Evolutionary conservation across 1,140 invertebrate species (phyloP).

Genomic region (Aphis gossypii): DNA sequence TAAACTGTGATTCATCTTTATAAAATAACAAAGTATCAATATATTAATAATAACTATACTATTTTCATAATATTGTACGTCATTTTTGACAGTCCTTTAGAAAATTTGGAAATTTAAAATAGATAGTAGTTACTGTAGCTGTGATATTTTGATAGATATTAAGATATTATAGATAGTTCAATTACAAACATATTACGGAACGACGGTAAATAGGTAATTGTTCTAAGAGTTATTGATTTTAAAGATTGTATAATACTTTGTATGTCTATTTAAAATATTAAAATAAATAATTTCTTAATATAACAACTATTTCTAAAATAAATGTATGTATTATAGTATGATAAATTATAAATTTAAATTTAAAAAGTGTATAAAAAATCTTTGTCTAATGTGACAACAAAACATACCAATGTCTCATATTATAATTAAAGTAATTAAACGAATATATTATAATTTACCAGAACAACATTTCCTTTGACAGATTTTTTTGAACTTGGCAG

Average conservation of each 20-base stretch:
- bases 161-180: too few relatives aligned
- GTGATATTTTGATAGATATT: neutral
- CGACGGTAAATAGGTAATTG: too few relatives aligned
- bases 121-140: neutral
- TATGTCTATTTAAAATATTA: neutral
- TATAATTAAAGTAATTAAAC: neutral
- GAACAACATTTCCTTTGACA: slow-evolving; percentile 71
- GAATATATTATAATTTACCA: slow-evolving; percentile 66
- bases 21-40: neutral
- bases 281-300: neutral
- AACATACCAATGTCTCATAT: neutral
- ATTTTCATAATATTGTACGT: neutral
- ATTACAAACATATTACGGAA: too few relatives aligned
- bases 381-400: too few relatives aligned
- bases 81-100: neutral
- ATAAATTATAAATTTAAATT: neutral
- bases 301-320: neutral
- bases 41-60: neutral
- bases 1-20: neutral
- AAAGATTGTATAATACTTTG: too few relatives aligned
- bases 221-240: too few relatives aligned
- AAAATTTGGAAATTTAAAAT: neutral
- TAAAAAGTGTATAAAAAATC: too few relatives aligned
- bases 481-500: slow-evolving; percentile 68
- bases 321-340: neutral